A percentile compares a stretch with the other conserved stretches of the same genome.
phyloP scores from a whole-genome alignment of 1,140 invertebrate species.

The Neodiprion pinetum region DNA sequence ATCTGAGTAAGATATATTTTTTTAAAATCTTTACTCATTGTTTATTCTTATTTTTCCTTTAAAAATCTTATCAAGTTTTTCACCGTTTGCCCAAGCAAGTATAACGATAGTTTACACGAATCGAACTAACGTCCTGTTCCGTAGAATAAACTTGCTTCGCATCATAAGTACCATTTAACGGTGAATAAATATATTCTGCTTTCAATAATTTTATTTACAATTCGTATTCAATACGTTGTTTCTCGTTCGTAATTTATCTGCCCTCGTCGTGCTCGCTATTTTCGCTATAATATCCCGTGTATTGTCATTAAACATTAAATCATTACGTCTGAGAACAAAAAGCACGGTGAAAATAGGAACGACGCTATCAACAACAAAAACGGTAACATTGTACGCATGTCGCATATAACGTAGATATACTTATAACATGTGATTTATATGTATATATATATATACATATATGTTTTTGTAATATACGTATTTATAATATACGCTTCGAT shows the following conservation, averaged over 20 bases:
- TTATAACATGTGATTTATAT: conserved; percentile 9
- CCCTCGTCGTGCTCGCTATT: no score
- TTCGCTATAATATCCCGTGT: no score
- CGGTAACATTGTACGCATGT: conserved; percentile 8
- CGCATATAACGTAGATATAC: background rate
- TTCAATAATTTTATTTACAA: conserved; percentile 4
- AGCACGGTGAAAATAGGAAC: background rate
- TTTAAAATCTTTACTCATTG: conserved; percentile 15
- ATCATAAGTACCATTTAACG: background rate
- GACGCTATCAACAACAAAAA: background rate
- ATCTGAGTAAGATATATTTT: conserved; percentile 15
- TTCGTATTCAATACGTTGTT: background rate
- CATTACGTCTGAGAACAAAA: background rate
- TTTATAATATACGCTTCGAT: background rate
- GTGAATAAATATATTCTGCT: background rate
- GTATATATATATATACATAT: conserved; percentile 1
- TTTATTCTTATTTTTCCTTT: conserved; percentile 20
- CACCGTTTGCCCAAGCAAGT: background rate
- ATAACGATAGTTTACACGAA: background rate
- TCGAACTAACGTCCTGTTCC: background rate
- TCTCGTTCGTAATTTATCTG: no score
- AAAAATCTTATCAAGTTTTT: conserved; percentile 3
- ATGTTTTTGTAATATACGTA: background rate
- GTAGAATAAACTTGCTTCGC: background rate
- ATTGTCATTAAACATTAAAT: no score